These are phyloP conservation scores for Pachyrhynchus sulphureomaculatus DNA, from an alignment of 1,140 invertebrate species.

Conservation along the genomic window DNA sequence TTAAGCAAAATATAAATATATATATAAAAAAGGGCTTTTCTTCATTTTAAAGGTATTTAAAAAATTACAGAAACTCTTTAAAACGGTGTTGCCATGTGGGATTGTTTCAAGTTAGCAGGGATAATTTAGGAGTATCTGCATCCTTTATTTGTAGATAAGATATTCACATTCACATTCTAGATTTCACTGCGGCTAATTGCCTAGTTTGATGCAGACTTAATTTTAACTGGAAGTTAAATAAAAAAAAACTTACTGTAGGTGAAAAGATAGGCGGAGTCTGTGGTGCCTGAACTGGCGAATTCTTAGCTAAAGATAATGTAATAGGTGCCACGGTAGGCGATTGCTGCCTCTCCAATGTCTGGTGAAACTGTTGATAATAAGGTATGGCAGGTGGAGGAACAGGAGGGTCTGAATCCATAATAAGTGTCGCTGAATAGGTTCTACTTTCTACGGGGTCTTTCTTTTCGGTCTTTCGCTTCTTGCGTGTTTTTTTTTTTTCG, in stretches of 20 bases:
- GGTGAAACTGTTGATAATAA: constrained; percentile 36
- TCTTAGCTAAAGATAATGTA: constrained; percentile 54
- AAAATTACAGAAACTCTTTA: no score
- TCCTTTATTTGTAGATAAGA: no score
- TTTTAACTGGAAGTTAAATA: no score
- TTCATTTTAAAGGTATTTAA: no score
- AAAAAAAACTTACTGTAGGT: not conserved
- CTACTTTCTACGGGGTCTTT: constrained; percentile 24
- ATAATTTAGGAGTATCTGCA: no score
- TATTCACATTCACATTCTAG: no score
- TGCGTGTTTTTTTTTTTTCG: constrained; percentile 57
- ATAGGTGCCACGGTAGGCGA: constrained; percentile 38
- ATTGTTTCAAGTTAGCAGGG: no score
- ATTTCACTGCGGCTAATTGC: no score
- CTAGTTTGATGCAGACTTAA: no score
- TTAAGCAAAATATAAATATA: no score
- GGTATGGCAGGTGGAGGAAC: constrained; percentile 9
- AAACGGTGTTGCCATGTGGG: no score
- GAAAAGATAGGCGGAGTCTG: constrained; percentile 36
- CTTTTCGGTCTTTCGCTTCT: constrained; percentile 52
- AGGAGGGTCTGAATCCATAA: not conserved
- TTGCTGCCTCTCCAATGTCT: constrained; percentile 16
- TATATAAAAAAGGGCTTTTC: no score
- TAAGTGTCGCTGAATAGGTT: constrained; percentile 11
- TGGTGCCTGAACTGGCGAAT: constrained; percentile 48